phyloP scores from a whole-genome alignment of 1,140 invertebrate genomes.

The Piezodorus guildinii region DNA sequence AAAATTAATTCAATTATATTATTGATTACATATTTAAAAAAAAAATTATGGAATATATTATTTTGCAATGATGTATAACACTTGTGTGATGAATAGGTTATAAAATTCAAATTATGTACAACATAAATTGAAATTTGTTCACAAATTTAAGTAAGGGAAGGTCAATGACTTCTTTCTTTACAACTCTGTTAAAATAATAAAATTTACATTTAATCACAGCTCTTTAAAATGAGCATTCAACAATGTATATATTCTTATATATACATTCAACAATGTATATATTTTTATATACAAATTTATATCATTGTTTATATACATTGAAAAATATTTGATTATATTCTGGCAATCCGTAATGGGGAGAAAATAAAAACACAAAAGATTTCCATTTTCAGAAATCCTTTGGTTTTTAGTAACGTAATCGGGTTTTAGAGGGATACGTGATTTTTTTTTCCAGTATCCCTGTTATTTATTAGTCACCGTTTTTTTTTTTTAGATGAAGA shows the following conservation, averaged over 20 bases:
- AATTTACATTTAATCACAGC: constrained; percentile 12
- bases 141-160: too few relatives aligned
- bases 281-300: not conserved
- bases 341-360: not conserved
- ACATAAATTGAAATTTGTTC: not conserved
- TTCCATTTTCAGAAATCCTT: constrained; percentile 7
- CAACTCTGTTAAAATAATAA: not conserved
- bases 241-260: not conserved
- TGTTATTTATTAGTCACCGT: not conserved
- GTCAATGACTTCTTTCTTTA: not conserved
- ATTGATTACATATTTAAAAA: not conserved
- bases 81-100: not conserved
- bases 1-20: not conserved
- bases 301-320: constrained; percentile 2
- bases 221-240: constrained; percentile 8
- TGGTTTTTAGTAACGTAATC: not conserved
- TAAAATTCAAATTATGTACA: not conserved
- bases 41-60: not conserved
- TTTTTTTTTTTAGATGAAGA: too few relatives aligned
- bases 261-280: not conserved
- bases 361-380: constrained; percentile 10
- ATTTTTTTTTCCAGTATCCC: not conserved
- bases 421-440: not conserved
- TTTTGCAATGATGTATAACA: not conserved
- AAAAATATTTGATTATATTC: not conserved